phyloP scores from a whole-genome alignment of 2,797 vertebrate species.

The Gallinago nigripennis region DNA sequence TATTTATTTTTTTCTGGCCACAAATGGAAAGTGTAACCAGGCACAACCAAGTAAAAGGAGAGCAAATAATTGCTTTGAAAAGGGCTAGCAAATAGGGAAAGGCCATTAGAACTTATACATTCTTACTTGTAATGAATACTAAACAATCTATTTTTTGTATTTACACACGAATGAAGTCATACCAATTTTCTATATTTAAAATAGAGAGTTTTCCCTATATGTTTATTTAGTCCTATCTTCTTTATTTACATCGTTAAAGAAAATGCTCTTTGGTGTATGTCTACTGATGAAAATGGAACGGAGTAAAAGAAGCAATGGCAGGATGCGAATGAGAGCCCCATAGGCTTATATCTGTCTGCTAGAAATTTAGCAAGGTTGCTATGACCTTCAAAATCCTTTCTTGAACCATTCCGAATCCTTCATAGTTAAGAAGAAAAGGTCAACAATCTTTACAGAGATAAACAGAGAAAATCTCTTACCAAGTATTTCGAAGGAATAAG shows the following conservation, averaged over 20 bases:
- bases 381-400: background rate
- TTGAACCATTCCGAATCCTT: background rate
- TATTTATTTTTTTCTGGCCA: background rate
- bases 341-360: background rate
- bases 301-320: background rate
- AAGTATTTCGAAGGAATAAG: background rate
- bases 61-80: background rate
- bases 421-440: background rate
- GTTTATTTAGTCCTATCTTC: background rate
- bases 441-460: background rate
- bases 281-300: background rate
- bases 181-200: background rate
- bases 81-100: background rate
- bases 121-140: background rate
- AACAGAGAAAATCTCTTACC: background rate
- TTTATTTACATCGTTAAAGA: background rate
- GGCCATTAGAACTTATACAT: background rate
- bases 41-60: background rate
- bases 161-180: background rate
- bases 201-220: background rate
- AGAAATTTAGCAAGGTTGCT: background rate
- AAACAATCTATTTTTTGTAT: background rate
- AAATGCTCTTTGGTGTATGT: too few species aligned
- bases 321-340: background rate
- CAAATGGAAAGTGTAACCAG: background rate